Percentiles rank a stretch among this genome's conserved stretches.
Conservation (phyloP, 2,888 invertebrate species). For the Leucophenga montana region DNA sequence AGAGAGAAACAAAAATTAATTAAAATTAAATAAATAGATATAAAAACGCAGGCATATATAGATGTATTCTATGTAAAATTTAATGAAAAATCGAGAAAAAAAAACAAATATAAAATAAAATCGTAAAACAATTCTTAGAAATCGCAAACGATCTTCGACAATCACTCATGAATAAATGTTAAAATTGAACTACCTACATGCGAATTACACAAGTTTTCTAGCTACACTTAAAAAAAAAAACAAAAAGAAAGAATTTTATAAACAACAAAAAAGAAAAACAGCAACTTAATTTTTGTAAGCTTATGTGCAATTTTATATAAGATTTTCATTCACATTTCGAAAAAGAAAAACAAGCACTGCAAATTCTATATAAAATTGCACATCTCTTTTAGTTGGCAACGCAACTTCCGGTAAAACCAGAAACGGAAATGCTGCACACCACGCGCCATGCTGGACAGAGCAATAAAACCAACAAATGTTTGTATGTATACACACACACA, state of each 20-base stretch:
- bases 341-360: no score
- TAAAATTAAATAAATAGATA: constrained; percentile 28
- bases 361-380: no score
- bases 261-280: not conserved
- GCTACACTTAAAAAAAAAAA: not conserved
- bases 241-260: not conserved
- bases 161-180: constrained; percentile 50
- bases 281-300: no score
- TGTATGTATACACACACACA: no score
- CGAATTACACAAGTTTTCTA: constrained; percentile 12
- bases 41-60: constrained; percentile 12
- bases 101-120: constrained; percentile 33
- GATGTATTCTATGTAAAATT: constrained; percentile 17
- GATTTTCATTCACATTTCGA: no score
- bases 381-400: no score
- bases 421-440: no score
- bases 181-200: not conserved
- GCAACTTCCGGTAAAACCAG: no score
- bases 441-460: no score
- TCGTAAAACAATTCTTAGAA: constrained; percentile 18
- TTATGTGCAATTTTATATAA: no score
- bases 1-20: constrained; percentile 30
- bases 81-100: constrained; percentile 36
- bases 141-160: constrained; percentile 58
- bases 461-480: no score